Conservation (phyloP, 1,140 invertebrate species). For the Zaprionus ghesquierei region DNA sequence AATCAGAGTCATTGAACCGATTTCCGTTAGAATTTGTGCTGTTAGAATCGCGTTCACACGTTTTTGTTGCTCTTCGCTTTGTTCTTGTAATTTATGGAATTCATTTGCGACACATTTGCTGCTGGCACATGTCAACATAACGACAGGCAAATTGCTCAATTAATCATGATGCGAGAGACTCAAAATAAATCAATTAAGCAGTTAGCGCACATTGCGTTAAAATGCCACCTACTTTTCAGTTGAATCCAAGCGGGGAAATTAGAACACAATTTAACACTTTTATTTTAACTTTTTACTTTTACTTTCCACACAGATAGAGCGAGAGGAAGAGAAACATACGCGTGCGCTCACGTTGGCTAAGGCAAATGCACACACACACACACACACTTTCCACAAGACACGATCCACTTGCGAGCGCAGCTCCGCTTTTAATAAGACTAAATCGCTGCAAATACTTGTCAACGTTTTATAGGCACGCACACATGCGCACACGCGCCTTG, state of each 20-base stretch:
- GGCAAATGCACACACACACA: slow-evolving; percentile 21
- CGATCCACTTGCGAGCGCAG: slow-evolving; percentile 30
- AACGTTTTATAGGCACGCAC: slow-evolving; percentile 65
- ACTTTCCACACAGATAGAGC: not conserved
- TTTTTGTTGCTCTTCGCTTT: not conserved
- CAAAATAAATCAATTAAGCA: not conserved
- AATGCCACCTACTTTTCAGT: slow-evolving; percentile 24
- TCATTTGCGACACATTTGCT: not conserved
- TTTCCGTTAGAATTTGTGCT: slow-evolving; percentile 22
- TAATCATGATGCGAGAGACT: not conserved
- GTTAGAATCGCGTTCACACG: not conserved
- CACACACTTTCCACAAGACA: slow-evolving; percentile 9
- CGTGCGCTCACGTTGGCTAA: not conserved
- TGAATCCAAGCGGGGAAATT: slow-evolving; percentile 15
- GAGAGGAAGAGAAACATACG: not conserved
- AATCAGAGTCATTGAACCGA: slow-evolving; percentile 28
- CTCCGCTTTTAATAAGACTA: slow-evolving; percentile 61
- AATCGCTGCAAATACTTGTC: slow-evolving; percentile 69
- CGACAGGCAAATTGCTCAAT: slow-evolving; percentile 1
- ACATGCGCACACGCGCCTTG: slow-evolving; percentile 19
- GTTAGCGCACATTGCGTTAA: not conserved
- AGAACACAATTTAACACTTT: not conserved
- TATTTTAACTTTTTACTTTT: slow-evolving; percentile 5
- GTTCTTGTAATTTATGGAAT: not conserved
- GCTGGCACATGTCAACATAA: slow-evolving; percentile 1